A percentile compares a stretch with the other conserved stretches of the same genome.
Conservation (phyloP, 2,113 vertebrate species). For the Epinephelus fuscoguttatus region DNA sequence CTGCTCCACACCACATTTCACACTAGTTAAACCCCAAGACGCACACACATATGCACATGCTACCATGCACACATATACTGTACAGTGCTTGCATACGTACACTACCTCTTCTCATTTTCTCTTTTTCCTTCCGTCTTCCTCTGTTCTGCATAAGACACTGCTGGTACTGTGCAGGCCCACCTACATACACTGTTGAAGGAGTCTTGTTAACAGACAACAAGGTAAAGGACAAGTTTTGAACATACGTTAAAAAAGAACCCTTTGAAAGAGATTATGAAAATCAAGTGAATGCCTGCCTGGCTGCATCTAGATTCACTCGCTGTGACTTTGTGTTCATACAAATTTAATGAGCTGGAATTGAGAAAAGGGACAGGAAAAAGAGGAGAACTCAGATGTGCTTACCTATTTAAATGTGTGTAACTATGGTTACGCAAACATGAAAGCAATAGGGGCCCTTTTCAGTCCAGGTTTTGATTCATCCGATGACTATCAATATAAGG, state of each 20-base stretch:
- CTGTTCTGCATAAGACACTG: conserved; percentile 28
- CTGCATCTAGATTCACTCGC: conserved; percentile 60
- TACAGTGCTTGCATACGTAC: background rate
- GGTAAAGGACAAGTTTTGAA: conserved; percentile 69
- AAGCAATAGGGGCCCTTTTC: conserved; percentile 78
- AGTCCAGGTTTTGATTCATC: conserved; percentile 76
- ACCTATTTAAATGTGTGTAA: conserved; percentile 83
- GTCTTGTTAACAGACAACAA: conserved; percentile 68
- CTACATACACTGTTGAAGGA: conserved; percentile 52
- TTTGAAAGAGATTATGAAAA: conserved; percentile 73
- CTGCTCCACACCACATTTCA: conserved; percentile 64
- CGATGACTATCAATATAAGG: conserved; percentile 68
- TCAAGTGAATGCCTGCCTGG: conserved; percentile 61
- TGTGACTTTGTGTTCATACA: conserved; percentile 76
- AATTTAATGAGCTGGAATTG: conserved; percentile 83
- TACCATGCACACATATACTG: background rate
- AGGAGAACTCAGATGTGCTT: conserved; percentile 78
- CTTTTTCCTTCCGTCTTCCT: conserved; percentile 1
- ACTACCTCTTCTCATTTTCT: background rate
- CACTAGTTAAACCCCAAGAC: conserved; percentile 58
- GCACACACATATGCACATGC: background rate
- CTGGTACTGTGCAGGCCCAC: conserved; percentile 23
- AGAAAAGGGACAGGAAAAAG: conserved; percentile 66
- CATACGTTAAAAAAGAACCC: conserved; percentile 50
- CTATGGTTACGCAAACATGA: conserved; percentile 87